Evolutionary conservation across 2,888 invertebrate genomes (phyloP).

Genomic region (Aspidiotus rigidus): DNA sequence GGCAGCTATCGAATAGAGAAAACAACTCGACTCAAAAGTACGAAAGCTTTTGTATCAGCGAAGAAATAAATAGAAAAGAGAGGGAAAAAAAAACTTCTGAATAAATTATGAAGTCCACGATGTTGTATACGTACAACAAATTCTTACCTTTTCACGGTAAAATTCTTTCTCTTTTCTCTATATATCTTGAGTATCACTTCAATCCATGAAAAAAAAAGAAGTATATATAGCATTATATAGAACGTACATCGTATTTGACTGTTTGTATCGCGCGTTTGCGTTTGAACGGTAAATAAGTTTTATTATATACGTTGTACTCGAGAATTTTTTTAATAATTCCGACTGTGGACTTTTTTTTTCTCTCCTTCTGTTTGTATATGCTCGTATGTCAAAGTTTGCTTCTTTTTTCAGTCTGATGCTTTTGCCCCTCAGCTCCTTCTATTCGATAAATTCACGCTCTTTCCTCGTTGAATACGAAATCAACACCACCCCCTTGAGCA

Average conservation of each 20-base stretch:
- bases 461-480: too few relatives aligned
- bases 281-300: slow-evolving; percentile 2
- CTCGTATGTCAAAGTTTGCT: too few relatives aligned
- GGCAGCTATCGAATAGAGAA: neutral
- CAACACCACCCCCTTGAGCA: too few relatives aligned
- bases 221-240: neutral
- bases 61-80: neutral
- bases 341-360: neutral
- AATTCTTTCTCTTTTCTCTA: neutral
- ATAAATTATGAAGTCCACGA: slow-evolving; percentile 1
- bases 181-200: slow-evolving; percentile 1
- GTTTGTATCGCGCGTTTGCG: neutral
- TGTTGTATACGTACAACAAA: neutral
- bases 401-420: too few relatives aligned
- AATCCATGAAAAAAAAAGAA: neutral
- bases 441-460: too few relatives aligned
- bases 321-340: neutral
- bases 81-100: neutral
- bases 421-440: too few relatives aligned
- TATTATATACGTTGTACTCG: slow-evolving; percentile 2
- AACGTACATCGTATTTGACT: neutral
- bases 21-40: neutral
- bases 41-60: neutral
- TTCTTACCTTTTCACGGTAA: slow-evolving; percentile 4
- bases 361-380: too few relatives aligned